Conservation (phyloP, 2,797 vertebrate species). For the Acrocephalus scirpaceus region DNA sequence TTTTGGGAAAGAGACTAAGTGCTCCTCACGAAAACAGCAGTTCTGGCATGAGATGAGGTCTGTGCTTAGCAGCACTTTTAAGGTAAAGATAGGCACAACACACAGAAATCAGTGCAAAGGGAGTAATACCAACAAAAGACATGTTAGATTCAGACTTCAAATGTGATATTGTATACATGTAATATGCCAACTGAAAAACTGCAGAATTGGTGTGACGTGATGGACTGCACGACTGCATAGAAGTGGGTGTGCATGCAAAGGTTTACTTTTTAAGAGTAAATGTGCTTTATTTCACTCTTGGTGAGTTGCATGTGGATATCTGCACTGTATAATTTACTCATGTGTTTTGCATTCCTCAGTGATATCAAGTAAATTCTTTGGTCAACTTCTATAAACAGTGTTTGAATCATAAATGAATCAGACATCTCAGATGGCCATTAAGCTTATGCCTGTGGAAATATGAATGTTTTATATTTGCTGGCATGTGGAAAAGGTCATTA, state of each 20-base stretch:
- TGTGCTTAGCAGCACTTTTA: neutral
- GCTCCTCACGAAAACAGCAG: neutral
- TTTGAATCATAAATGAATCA: slow-evolving; percentile 42
- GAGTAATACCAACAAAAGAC: neutral
- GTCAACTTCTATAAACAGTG: slow-evolving; percentile 8
- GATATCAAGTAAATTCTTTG: slow-evolving; percentile 59
- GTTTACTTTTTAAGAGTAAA: neutral
- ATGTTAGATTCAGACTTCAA: neutral
- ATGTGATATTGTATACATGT: neutral
- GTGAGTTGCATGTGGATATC: slow-evolving; percentile 12
- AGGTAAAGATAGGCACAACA: neutral
- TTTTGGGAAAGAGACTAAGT: neutral
- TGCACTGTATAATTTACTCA: slow-evolving; percentile 43
- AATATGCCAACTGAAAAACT: neutral
- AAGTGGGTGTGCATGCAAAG: neutral
- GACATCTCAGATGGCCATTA: slow-evolving; percentile 44
- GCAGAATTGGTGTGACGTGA: neutral
- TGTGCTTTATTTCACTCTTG: slow-evolving; percentile 34
- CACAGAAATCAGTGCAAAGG: neutral
- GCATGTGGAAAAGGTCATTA: slow-evolving; percentile 57
- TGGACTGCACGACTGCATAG: neutral
- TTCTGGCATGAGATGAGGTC: neutral
- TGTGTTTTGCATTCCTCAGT: slow-evolving; percentile 54
- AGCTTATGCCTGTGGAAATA: slow-evolving; percentile 46
- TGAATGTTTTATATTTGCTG: slow-evolving; percentile 50